Evolutionary conservation across 2,797 vertebrate species (phyloP).

Genomic region (Alcedo atthis): DNA sequence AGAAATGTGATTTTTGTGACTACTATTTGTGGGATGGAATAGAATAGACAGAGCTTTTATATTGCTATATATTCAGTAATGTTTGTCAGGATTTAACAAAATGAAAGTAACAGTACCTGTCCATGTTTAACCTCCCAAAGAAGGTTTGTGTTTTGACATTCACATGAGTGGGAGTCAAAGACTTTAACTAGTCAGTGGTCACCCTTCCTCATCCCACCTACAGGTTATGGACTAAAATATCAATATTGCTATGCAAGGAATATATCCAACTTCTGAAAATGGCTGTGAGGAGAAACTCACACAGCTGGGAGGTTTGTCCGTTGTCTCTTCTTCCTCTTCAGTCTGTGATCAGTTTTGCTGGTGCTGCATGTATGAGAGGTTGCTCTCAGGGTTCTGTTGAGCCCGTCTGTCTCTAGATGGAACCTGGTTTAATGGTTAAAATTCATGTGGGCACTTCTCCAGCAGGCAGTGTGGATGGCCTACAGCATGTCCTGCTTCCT

Average conservation of each 20-base stretch:
- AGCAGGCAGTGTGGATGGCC: background rate
- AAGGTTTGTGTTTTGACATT: background rate
- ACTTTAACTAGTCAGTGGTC: background rate
- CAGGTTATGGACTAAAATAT: background rate
- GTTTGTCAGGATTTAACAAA: background rate
- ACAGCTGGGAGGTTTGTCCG: background rate
- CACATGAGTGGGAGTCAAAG: background rate
- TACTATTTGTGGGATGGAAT: background rate
- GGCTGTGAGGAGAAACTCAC: background rate
- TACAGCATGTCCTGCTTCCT: background rate
- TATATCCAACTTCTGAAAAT: background rate
- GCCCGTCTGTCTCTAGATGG: background rate
- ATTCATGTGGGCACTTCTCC: background rate
- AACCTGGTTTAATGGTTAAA: background rate
- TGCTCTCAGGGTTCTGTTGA: background rate
- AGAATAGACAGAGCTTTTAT: background rate
- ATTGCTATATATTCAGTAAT: background rate
- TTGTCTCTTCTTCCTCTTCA: background rate
- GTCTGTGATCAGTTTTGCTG: background rate
- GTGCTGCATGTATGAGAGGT: background rate
- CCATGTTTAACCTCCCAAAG: background rate
- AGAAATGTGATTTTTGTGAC: background rate
- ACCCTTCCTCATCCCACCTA: background rate
- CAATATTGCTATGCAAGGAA: accelerated
- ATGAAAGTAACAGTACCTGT: background rate